Base-by-base conservation (phyloP, 1,140 invertebrate genomes). In the Lepidurus packardi region DNA sequence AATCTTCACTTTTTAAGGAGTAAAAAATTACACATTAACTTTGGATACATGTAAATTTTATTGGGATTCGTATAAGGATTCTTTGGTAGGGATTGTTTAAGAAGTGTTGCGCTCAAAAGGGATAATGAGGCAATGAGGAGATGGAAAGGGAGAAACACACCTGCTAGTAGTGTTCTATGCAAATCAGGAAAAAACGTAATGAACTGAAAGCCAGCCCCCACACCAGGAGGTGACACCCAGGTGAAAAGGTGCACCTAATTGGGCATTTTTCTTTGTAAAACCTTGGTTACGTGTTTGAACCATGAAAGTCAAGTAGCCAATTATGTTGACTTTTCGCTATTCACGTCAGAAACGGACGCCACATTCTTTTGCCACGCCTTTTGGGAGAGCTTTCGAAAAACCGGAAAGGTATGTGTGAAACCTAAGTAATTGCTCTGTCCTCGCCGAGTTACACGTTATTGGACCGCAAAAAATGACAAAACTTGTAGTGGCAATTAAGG, bases 201-300 rank as follows among this genome's bases (percentile, higher is more conserved):
- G 53, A 65, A 65, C 53, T 65, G 53, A 13, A 65, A 65, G 53
- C 53, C 53, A 65, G 53, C 53, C 53, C 53, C 53, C 53, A 65
- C 53, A 65, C 53, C 53, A 65, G 53, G 53, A 65, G 53, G 53
- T 65, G 53, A 65, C 53, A 65, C 53, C 53, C 53, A 65, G 53
- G 53, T 65, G 53, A 65, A 65, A 65, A 65, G 53, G 53, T 65
- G 53, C 53, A 65, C 53, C 53, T 65, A 65, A 65, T 65, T 65
- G 53, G 53, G 53, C 53, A 65, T 65, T 65, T 65, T 65, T 65
- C 53, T 65, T 65, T 7, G 21, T 13, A 7, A 65, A 65, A 65
- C 16, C 53, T 65, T 65, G 53, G 53, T 65, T 65, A 65, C 53
- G 53, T 65, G 53, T 11, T 65, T 13, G 13, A 65, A 65, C 16